phyloP scores from a whole-genome alignment of 2,888 invertebrate genomes.

The Pharmacophagus antenor region DNA sequence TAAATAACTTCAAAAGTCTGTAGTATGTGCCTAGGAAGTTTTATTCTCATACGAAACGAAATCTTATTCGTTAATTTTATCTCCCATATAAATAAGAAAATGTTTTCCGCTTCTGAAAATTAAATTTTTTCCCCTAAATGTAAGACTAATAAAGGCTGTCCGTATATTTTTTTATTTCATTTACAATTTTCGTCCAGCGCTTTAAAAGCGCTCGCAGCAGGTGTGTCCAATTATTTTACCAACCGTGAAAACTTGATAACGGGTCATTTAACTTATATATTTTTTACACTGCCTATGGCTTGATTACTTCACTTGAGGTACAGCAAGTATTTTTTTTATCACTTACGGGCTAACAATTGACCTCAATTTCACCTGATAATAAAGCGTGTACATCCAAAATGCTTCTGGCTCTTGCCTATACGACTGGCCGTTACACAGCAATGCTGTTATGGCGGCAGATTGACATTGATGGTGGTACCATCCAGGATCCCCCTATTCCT shows the following conservation, averaged over 20 bases:
- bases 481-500: no score
- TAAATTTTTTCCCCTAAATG: not conserved
- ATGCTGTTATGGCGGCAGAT: no score
- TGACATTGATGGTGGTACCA: no score
- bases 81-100: slow-evolving; percentile 5
- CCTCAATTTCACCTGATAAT: no score
- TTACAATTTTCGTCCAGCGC: slow-evolving; percentile 12
- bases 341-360: no score
- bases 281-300: not conserved
- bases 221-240: slow-evolving; percentile 17
- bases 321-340: no score
- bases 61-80: not conserved
- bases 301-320: not conserved
- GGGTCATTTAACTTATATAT: slow-evolving; percentile 12
- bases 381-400: no score
- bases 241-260: slow-evolving; percentile 24
- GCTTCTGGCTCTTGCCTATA: no score
- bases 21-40: no score
- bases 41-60: not conserved
- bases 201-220: slow-evolving; percentile 9
- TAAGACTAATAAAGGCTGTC: slow-evolving; percentile 18
- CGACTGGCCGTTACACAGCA: no score
- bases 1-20: no score
- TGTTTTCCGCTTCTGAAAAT: not conserved
- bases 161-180: slow-evolving; percentile 17